Evolutionary conservation across 2,888 invertebrate genomes (phyloP).

Genomic region (Acleris laterana): DNA sequence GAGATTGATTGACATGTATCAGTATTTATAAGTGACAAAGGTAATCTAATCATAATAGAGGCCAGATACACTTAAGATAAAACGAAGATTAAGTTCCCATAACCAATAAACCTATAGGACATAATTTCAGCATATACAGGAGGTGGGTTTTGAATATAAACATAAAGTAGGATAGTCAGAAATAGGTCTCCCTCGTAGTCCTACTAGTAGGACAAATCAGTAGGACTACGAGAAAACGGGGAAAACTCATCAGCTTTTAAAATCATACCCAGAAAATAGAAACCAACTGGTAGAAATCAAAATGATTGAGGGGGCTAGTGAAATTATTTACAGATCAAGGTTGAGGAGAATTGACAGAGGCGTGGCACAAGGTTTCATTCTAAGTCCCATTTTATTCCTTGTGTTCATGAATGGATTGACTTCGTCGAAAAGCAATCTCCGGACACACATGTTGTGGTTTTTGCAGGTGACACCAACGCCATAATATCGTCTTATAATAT

Average conservation of each 20-base stretch:
- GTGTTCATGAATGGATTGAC: background rate
- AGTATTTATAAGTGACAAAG: too few relatives aligned
- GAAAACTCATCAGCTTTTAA: background rate
- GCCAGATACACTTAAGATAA: too few relatives aligned
- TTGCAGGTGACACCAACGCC: background rate
- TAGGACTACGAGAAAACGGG: too few relatives aligned
- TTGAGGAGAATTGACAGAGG: background rate
- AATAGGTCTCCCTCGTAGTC: too few relatives aligned
- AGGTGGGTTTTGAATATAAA: too few relatives aligned
- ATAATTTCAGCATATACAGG: too few relatives aligned
- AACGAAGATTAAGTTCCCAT: too few relatives aligned
- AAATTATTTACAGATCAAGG: background rate
- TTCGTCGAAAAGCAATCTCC: background rate
- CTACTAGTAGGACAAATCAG: too few relatives aligned
- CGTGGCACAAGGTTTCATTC: background rate
- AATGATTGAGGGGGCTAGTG: background rate
- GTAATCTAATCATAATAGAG: too few relatives aligned
- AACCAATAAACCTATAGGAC: too few relatives aligned
- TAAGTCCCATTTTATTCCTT: background rate
- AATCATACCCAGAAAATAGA: background rate
- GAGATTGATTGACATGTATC: too few relatives aligned
- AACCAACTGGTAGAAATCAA: background rate
- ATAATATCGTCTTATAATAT: background rate
- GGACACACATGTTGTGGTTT: background rate
- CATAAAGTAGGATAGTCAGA: too few relatives aligned